phyloP scores from a whole-genome alignment of 2,888 invertebrate genomes.

The Agrotis puta region DNA sequence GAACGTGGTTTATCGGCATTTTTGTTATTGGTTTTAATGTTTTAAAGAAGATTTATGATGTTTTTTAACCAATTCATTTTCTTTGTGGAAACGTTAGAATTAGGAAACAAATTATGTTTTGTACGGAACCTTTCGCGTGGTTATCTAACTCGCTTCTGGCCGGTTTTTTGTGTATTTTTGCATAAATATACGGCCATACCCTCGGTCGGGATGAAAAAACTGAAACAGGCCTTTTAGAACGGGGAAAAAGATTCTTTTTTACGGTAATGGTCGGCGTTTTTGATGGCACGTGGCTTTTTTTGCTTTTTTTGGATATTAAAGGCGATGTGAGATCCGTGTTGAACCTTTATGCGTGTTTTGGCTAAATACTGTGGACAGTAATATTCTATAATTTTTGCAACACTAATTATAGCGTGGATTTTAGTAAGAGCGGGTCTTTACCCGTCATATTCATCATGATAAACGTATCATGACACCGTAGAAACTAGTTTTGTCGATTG shows the following conservation, averaged over 20 bases:
- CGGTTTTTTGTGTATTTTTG: slow-evolving; percentile 31
- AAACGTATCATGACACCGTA: too few species aligned
- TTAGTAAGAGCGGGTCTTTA: background rate
- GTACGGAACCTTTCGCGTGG: too few species aligned
- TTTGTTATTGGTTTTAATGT: too few species aligned
- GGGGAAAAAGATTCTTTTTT: slow-evolving; percentile 51
- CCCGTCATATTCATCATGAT: too few species aligned
- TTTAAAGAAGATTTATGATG: too few species aligned
- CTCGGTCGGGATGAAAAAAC: slow-evolving; percentile 24
- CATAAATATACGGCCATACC: slow-evolving; percentile 38
- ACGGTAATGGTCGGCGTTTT: slow-evolving; percentile 45
- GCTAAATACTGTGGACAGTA: slow-evolving; percentile 9
- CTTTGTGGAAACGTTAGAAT: too few species aligned
- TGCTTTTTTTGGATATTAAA: slow-evolving; percentile 29
- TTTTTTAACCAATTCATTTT: too few species aligned
- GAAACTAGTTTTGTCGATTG: too few species aligned
- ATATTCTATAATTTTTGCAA: background rate
- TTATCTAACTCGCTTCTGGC: too few species aligned
- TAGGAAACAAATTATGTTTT: too few species aligned
- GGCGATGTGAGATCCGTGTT: slow-evolving; percentile 36
- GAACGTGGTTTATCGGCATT: too few species aligned
- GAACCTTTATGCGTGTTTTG: slow-evolving; percentile 1
- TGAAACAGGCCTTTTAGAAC: slow-evolving; percentile 38
- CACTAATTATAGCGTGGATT: background rate
- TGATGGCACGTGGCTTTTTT: slow-evolving; percentile 46